Conservation (phyloP, 1,140 invertebrate species). For the Coptotermes formosanus region DNA sequence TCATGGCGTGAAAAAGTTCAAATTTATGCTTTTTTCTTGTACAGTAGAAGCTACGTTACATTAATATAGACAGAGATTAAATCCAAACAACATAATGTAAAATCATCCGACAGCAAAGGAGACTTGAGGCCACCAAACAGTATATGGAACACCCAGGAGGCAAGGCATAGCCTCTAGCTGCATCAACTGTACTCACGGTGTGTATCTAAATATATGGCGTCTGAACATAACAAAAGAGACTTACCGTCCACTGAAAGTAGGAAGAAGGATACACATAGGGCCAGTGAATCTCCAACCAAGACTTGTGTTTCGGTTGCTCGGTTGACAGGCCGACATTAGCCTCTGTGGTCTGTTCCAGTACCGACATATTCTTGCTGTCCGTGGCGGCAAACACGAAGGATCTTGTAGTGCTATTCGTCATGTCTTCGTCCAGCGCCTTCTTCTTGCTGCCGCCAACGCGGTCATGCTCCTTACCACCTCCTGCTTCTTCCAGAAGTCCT, state of each 20-base stretch:
- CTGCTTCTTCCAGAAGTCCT: constrained; percentile 34
- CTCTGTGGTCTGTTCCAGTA: neutral
- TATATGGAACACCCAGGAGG: too few species aligned
- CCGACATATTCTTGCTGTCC: neutral
- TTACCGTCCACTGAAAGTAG: constrained; percentile 63
- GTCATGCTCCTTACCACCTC: constrained; percentile 39
- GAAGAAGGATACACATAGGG: constrained; percentile 62
- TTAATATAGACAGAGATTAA: too few species aligned
- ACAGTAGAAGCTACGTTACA: too few species aligned
- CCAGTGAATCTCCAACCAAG: constrained; percentile 50
- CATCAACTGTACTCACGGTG: too few species aligned
- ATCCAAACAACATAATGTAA: too few species aligned
- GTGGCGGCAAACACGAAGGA: neutral
- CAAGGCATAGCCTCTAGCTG: too few species aligned
- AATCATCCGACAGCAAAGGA: too few species aligned
- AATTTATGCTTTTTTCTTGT: too few species aligned
- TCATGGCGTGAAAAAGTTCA: too few species aligned
- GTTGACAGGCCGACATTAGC: neutral
- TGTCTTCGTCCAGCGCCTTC: neutral
- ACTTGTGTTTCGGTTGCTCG: neutral
- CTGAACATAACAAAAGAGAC: constrained; percentile 34
- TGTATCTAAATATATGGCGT: too few species aligned
- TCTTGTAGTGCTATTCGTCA: neutral
- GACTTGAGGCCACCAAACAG: too few species aligned
- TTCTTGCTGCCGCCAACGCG: neutral